phyloP scores from a whole-genome alignment of 2,113 vertebrate species.

The Podiceps cristatus region DNA sequence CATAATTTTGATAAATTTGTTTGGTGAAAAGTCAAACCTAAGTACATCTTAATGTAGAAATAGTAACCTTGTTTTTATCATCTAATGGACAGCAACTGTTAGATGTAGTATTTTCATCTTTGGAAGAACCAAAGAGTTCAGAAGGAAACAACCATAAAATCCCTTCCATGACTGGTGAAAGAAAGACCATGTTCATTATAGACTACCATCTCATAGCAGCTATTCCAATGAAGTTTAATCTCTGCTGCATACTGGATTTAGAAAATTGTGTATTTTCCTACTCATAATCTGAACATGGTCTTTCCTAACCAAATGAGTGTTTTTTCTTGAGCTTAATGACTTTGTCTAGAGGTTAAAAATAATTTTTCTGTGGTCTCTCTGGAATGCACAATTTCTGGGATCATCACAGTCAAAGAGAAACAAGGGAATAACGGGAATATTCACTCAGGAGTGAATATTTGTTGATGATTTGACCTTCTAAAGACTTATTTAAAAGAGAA shows the following conservation, averaged over 20 bases:
- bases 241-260: not conserved
- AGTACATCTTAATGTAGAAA: not conserved
- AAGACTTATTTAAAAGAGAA: not conserved
- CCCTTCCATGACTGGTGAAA: not conserved
- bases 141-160: not conserved
- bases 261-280: not conserved
- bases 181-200: not conserved
- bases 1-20: not conserved
- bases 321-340: not conserved
- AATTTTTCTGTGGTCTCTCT: not conserved
- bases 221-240: not conserved
- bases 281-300: not conserved
- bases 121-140: accelerated
- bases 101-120: not conserved
- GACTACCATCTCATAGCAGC: not conserved
- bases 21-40: not conserved
- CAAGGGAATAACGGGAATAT: not conserved
- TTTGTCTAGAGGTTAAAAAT: not conserved
- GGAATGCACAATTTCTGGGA: not conserved
- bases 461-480: not conserved
- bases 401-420: not conserved
- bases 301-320: not conserved
- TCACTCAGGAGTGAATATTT: not conserved
- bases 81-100: not conserved
- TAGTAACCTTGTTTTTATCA: not conserved